Evolutionary conservation across 2,797 vertebrate species (phyloP), one percentile per base, ranked within the genome.

Genomic region (Sebastiscus tertius): DNA sequence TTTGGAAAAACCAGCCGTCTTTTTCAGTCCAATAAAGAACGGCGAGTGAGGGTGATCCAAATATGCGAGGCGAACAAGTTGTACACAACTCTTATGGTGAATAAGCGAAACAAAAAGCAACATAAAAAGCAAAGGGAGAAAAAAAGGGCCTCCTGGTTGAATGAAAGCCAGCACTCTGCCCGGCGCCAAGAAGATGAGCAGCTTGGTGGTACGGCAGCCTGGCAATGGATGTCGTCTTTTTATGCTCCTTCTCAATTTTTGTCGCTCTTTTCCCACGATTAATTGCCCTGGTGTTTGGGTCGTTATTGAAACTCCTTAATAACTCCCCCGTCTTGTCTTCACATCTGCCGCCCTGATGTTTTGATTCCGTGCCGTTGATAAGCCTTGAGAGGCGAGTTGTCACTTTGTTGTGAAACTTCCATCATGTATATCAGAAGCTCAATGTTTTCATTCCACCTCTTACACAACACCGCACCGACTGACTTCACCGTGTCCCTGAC

Each of bases 181-280:
- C 39, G 68, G 49, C 4, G 84, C 90, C 90, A 91, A 88, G 72
- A 91, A 82, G 83, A 93, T 80, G 90, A 92, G 84, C 85, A 76
- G 91, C 84, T 83, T 80, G 83, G 81, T 83, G 77, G 67, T 80
- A 71, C 16, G 6, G 79, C 85, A 83, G 78, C 59, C 86, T 80
- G 82, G 79, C 72, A 46, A 75, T 49, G 78, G 61, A 81, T 81
- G 77, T 82, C 74, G 65, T 82, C 49, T 80, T 77, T 82, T 68
- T 80, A 70, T 70, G 34, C 76, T 68, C 54, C 70, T 80, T 75
- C 77, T 88, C 71, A 39, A 66, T 86, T 87, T 82, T 63, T 79
- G 52, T 73, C 68, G 46, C 42, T 82, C 36, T 64, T 77, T 74
- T 70, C 72, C 73, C 46, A 66, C 11, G 27, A 81, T 72, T 74